Evolutionary conservation across 1,140 invertebrate genomes (phyloP).

Genomic region (Diorhabda elongata): DNA sequence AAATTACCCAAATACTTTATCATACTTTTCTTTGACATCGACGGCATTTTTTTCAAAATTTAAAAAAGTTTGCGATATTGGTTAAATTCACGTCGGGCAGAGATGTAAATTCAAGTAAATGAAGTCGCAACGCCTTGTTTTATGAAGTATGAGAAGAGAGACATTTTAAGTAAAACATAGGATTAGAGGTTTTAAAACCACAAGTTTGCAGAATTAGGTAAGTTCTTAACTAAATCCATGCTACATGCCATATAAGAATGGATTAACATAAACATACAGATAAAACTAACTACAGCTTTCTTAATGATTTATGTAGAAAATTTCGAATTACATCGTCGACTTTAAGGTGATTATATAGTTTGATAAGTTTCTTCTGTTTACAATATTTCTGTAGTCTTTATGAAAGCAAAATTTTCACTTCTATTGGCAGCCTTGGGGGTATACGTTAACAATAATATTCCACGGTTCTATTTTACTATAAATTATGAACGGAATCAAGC

Average conservation of each 20-base stretch:
- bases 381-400: too few species aligned
- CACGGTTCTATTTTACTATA: too few species aligned
- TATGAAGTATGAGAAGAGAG: constrained; percentile 25
- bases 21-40: too few species aligned
- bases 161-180: constrained; percentile 23
- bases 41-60: too few species aligned
- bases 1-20: too few species aligned
- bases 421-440: too few species aligned
- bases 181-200: constrained; percentile 41
- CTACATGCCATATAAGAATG: constrained; percentile 39
- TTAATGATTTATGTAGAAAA: constrained; percentile 20
- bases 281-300: constrained; percentile 21
- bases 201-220: constrained; percentile 40
- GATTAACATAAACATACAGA: constrained; percentile 37
- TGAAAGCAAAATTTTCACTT: too few species aligned
- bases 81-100: not conserved
- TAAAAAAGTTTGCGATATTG: too few species aligned
- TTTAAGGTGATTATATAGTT: not conserved
- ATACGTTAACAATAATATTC: too few species aligned
- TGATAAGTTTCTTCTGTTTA: too few species aligned
- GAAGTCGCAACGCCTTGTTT: constrained; percentile 14
- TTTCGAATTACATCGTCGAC: constrained; percentile 3
- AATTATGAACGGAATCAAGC: too few species aligned
- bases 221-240: constrained; percentile 39
- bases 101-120: constrained; percentile 21